Evolutionary conservation across 2,113 vertebrate species (phyloP).

Genomic region (Dasyprocta punctata): DNA sequence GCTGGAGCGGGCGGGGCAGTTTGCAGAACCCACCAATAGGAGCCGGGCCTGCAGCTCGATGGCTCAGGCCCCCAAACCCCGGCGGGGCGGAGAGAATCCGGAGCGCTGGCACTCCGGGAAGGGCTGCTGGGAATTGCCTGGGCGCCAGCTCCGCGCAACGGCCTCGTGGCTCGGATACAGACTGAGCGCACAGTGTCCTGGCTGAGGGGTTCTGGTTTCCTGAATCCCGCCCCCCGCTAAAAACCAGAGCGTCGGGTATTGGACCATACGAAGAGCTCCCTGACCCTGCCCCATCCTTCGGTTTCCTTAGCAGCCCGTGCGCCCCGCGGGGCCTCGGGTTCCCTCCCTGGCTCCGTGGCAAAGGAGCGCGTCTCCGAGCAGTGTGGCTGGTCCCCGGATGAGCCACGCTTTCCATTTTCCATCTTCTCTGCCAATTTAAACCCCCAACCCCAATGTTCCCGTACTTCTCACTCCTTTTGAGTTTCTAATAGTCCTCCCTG

Average conservation of each 20-base stretch:
- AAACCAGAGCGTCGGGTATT: background rate
- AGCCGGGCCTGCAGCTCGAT: background rate
- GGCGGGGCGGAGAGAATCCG: rapidly evolving
- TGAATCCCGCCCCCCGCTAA: background rate
- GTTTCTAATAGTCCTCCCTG: background rate
- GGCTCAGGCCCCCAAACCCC: rapidly evolving
- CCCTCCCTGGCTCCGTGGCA: rapidly evolving
- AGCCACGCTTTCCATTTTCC: background rate
- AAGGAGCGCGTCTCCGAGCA: background rate
- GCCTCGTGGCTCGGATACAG: background rate
- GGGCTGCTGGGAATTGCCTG: background rate
- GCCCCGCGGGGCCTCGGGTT: rapidly evolving
- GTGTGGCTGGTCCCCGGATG: background rate
- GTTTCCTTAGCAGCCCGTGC: rapidly evolving
- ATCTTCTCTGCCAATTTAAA: rapidly evolving
- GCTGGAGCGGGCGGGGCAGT: background rate
- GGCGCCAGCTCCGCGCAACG: background rate
- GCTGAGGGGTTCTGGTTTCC: background rate
- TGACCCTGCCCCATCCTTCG: rapidly evolving
- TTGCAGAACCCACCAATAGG: background rate
- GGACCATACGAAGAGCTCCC: background rate
- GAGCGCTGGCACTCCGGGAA: rapidly evolving
- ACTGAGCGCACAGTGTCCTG: background rate
- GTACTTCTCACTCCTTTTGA: background rate
- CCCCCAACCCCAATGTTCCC: background rate